phyloP scores from a whole-genome alignment of 1,140 invertebrate species.

The Cecropterus lyciades region DNA sequence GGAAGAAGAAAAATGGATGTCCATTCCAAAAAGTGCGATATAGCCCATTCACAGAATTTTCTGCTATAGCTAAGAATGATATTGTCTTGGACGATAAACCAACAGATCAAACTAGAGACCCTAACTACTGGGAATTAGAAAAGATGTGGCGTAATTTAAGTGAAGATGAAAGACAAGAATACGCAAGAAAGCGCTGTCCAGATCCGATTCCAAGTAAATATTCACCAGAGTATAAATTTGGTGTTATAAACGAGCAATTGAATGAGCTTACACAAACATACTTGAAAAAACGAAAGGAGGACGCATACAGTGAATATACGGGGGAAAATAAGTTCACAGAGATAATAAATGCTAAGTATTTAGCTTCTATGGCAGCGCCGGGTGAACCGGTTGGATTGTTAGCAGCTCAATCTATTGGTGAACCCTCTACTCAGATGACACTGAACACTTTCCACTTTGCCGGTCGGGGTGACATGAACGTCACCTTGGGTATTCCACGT shows the following conservation, averaged over 20 bases:
- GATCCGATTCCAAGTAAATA: slow-evolving; percentile 90
- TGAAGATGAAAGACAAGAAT: slow-evolving; percentile 85
- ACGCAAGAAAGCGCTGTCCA: slow-evolving; percentile 85
- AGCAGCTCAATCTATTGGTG: slow-evolving; percentile 98
- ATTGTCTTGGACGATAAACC: slow-evolving; percentile 59
- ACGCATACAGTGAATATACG: slow-evolving; percentile 62
- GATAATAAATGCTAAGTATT: slow-evolving; percentile 91
- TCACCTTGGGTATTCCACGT: slow-evolving; percentile 98
- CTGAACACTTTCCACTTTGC: slow-evolving; percentile 99
- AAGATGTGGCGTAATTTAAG: slow-evolving; percentile 87
- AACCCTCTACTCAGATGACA: slow-evolving; percentile 99
- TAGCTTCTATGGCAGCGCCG: slow-evolving; percentile 91
- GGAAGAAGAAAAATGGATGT: slow-evolving; percentile 85
- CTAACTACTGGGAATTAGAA: slow-evolving; percentile 83
- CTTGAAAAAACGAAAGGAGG: slow-evolving; percentile 73
- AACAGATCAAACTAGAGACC: slow-evolving; percentile 69
- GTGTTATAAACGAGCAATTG: slow-evolving; percentile 92
- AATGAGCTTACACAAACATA: slow-evolving; percentile 89
- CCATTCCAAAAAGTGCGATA: slow-evolving; percentile 69
- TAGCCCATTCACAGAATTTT: slow-evolving; percentile 67
- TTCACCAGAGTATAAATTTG: slow-evolving; percentile 90
- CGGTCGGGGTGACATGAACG: slow-evolving; percentile 99
- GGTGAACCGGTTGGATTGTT: slow-evolving; percentile 98
- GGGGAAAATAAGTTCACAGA: slow-evolving; percentile 86
- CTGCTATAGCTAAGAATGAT: slow-evolving; percentile 54